Evolutionary conservation across 2,113 vertebrate species (phyloP).

Genomic region (Cephalopholis sonnerati): DNA sequence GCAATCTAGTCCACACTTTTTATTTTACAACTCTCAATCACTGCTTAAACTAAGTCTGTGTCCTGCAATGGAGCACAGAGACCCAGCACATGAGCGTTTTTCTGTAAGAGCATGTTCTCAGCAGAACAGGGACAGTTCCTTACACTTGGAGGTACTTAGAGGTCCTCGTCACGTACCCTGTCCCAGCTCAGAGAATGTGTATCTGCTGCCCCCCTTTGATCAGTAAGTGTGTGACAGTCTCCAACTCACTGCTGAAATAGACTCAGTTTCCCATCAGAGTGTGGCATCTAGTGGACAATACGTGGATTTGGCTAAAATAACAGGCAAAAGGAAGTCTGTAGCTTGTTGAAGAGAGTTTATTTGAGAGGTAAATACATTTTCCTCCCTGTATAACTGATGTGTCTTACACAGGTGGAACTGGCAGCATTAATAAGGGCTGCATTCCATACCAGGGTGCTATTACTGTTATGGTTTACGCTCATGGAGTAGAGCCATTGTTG

Average conservation of each 20-base stretch:
- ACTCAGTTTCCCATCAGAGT: constrained; percentile 78
- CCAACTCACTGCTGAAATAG: neutral
- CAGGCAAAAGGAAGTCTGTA: neutral
- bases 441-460: neutral
- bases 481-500: neutral
- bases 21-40: no score
- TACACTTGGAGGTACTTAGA: neutral
- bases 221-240: constrained; percentile 7
- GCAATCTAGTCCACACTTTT: neutral
- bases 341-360: neutral
- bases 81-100: neutral
- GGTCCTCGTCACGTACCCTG: neutral
- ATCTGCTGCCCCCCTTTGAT: constrained; percentile 66
- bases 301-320: neutral
- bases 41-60: neutral
- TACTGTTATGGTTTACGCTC: neutral
- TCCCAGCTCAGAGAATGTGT: constrained; percentile 11
- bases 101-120: neutral
- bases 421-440: neutral
- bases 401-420: neutral
- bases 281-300: constrained; percentile 90
- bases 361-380: neutral
- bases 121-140: neutral
- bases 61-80: neutral
- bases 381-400: neutral